These are phyloP conservation scores for Allygus modestus DNA, from an alignment of 2,888 invertebrate species.

Conservation along the genomic window DNA sequence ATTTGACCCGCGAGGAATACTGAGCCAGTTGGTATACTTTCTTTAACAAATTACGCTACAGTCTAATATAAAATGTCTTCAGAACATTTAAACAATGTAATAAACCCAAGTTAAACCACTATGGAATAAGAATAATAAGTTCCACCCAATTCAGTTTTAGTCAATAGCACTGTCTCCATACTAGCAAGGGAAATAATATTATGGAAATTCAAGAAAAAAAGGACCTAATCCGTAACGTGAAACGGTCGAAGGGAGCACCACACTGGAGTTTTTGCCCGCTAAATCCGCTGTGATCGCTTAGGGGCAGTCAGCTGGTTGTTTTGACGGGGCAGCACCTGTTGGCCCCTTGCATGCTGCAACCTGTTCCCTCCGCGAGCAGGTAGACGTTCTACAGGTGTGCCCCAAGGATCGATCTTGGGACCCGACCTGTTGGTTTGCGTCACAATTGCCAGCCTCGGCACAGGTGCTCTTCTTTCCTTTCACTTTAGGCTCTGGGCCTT, in stretches of 20 bases:
- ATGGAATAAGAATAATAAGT: too few species aligned
- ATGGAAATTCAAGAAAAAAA: background rate
- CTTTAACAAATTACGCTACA: too few species aligned
- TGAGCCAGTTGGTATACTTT: too few species aligned
- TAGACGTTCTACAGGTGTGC: slow-evolving; percentile 47
- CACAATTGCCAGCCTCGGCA: slow-evolving; percentile 34
- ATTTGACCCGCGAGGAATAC: too few species aligned
- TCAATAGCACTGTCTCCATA: background rate
- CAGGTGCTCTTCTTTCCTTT: slow-evolving; percentile 40
- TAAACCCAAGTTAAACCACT: too few species aligned
- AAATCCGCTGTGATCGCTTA: slow-evolving; percentile 17
- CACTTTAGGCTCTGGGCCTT: slow-evolving; percentile 5
- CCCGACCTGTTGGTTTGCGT: slow-evolving; percentile 37
- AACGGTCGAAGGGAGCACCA: background rate
- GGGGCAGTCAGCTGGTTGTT: slow-evolving; percentile 47
- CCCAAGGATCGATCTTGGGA: slow-evolving; percentile 38
- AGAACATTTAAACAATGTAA: too few species aligned
- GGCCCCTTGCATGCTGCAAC: slow-evolving; percentile 34
- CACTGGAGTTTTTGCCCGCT: slow-evolving; percentile 23
- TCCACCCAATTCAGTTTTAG: too few species aligned
- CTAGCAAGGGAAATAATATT: background rate
- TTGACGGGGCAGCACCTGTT: slow-evolving; percentile 40
- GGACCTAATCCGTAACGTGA: slow-evolving; percentile 20
- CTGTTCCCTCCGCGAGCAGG: slow-evolving; percentile 3
- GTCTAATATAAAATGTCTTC: too few species aligned